These are phyloP conservation scores for Anguilla japonica DNA, from an alignment of 2,113 vertebrate genomes.

Conservation along the genomic window DNA sequence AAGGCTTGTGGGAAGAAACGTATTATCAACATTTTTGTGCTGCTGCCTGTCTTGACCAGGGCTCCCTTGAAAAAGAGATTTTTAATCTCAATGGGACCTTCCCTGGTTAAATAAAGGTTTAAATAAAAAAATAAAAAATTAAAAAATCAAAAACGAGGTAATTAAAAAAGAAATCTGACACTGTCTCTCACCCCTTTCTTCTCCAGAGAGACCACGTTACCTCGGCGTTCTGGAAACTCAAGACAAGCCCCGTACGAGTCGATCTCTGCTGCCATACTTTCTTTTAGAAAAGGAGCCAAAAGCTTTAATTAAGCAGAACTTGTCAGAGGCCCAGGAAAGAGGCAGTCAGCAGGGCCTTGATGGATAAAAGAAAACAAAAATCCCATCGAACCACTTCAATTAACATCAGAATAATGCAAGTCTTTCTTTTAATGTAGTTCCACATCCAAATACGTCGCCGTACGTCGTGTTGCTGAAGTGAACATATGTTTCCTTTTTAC, in stretches of 20 bases:
- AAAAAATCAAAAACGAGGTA: not conserved
- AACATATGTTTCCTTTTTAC: conserved; percentile 30
- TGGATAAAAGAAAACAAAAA: conserved; percentile 19
- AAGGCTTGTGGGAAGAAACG: not conserved
- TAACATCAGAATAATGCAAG: conserved; percentile 16
- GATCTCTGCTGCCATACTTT: not conserved
- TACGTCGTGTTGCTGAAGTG: conserved; percentile 17
- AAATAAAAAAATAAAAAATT: too few relatives aligned
- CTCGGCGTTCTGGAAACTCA: not conserved
- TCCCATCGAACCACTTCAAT: conserved; percentile 24
- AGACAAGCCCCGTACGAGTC: not conserved
- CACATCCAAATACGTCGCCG: conserved; percentile 16
- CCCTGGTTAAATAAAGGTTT: too few relatives aligned
- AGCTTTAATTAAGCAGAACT: conserved; percentile 21
- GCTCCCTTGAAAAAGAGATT: too few relatives aligned
- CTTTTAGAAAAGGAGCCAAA: conserved; percentile 4
- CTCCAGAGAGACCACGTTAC: not conserved
- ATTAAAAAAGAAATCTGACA: not conserved
- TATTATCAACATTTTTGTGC: not conserved
- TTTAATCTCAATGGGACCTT: too few relatives aligned
- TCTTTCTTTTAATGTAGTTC: conserved; percentile 24
- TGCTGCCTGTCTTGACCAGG: too few relatives aligned
- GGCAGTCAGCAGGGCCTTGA: conserved; percentile 7
- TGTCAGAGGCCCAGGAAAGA: conserved; percentile 27
- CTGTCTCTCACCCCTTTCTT: not conserved